Evolutionary conservation across 1,140 invertebrate genomes (phyloP).

Genomic region (Wiebesia pumilae): DNA sequence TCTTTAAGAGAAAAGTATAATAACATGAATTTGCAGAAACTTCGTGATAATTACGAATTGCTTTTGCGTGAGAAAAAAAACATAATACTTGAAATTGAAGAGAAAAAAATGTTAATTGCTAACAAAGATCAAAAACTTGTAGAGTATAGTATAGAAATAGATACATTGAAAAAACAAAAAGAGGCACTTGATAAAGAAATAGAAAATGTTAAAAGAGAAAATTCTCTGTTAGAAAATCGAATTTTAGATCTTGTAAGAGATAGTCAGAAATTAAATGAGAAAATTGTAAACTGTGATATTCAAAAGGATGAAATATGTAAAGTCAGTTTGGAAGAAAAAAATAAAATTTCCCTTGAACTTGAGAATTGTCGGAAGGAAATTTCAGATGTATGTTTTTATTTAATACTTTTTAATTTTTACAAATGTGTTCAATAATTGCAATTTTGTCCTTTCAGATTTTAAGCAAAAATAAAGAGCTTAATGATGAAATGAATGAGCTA

Average conservation of each 20-base stretch:
- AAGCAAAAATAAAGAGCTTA: constrained; percentile 45
- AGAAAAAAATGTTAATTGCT: constrained; percentile 55
- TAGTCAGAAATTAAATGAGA: constrained; percentile 5
- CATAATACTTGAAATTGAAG: constrained; percentile 59
- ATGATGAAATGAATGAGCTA: constrained; percentile 60
- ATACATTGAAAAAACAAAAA: constrained; percentile 39
- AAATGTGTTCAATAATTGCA: constrained; percentile 4
- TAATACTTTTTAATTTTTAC: constrained; percentile 2
- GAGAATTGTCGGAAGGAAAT: constrained; percentile 18
- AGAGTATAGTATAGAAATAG: constrained; percentile 40
- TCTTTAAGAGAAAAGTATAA: constrained; percentile 53
- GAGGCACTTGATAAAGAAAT: background rate
- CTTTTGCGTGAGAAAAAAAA: constrained; percentile 62
- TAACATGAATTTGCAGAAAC: constrained; percentile 35
- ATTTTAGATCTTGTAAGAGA: constrained; percentile 15
- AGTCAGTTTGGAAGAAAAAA: constrained; percentile 23
- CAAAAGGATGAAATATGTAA: constrained; percentile 22
- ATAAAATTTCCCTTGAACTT: constrained; percentile 8
- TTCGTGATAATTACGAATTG: constrained; percentile 55
- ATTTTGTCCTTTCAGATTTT: constrained; percentile 17
- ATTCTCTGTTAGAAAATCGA: constrained; percentile 19
- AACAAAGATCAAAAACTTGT: constrained; percentile 51
- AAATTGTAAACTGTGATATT: background rate
- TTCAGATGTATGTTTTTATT: constrained; percentile 28
- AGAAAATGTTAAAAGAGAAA: constrained; percentile 29